Conservation (phyloP, 2,113 vertebrate genomes). For the Paradoxurus hermaphroditus region DNA sequence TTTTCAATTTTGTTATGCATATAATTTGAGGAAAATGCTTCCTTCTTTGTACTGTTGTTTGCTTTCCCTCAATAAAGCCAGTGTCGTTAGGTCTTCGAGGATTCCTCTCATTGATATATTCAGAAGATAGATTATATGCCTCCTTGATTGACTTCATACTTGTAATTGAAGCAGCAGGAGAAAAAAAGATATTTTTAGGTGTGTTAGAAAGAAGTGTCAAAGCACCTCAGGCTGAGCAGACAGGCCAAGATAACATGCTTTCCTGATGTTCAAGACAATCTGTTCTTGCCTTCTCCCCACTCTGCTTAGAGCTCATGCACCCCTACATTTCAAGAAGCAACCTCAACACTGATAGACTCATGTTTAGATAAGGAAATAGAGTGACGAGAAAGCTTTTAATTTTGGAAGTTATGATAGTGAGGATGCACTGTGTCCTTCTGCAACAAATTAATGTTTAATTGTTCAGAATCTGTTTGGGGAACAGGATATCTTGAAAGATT, state of each 20-base stretch:
- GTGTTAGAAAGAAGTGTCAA: conserved; percentile 38
- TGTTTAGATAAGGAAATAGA: neutral
- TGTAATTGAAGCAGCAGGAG: conserved; percentile 5
- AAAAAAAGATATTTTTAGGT: conserved; percentile 45
- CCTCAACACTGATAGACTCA: neutral
- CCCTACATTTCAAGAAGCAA: neutral
- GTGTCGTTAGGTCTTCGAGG: neutral
- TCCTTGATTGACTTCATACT: conserved; percentile 57
- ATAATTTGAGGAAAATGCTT: neutral
- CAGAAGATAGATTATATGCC: conserved; percentile 10
- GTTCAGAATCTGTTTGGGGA: conserved; percentile 53
- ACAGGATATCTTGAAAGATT: conserved; percentile 55
- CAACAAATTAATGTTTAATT: conserved; percentile 52
- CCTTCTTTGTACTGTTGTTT: neutral
- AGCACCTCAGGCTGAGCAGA: conserved; percentile 50
- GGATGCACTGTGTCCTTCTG: neutral
- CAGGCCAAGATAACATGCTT: conserved; percentile 25
- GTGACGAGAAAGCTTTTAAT: neutral
- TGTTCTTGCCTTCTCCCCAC: conserved; percentile 25
- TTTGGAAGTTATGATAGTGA: conserved; percentile 33
- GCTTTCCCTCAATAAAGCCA: neutral
- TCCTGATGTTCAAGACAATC: conserved; percentile 54
- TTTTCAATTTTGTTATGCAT: neutral
- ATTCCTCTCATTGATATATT: neutral
- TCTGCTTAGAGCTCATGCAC: neutral